Evolutionary conservation across 2,797 vertebrate genomes (phyloP).

Genomic region (Loriculus beryllinus): DNA sequence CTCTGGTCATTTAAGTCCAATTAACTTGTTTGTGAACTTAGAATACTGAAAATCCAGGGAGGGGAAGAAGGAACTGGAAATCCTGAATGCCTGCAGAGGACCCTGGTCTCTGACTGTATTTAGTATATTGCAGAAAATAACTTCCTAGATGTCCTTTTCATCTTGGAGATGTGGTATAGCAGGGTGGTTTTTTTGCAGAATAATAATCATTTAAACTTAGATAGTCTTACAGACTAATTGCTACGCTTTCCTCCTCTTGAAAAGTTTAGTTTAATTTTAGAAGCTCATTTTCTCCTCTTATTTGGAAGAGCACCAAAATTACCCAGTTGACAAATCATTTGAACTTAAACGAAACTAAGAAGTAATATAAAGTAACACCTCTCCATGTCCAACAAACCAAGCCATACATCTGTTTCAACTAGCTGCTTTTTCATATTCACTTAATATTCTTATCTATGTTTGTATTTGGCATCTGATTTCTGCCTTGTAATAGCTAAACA

Average conservation of each 20-base stretch:
- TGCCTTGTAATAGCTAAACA: neutral
- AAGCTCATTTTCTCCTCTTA: neutral
- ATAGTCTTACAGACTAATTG: neutral
- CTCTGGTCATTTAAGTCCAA: neutral
- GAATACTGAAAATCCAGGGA: neutral
- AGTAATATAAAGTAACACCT: neutral
- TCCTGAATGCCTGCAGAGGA: neutral
- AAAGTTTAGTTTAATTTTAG: neutral
- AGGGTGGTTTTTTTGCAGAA: neutral
- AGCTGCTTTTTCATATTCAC: neutral
- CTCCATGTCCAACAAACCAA: neutral
- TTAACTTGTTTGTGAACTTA: neutral
- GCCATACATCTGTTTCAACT: neutral
- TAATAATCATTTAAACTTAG: neutral
- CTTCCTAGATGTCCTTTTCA: neutral
- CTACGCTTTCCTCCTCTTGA: neutral
- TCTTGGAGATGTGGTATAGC: neutral
- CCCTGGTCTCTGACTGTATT: neutral
- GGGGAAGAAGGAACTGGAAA: neutral
- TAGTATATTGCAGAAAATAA: neutral
- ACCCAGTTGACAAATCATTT: neutral
- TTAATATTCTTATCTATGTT: neutral
- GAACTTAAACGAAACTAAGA: neutral
- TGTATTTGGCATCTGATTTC: neutral
- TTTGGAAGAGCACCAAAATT: neutral